Percentiles rank a stretch among this genome's conserved stretches.
phyloP scores from a whole-genome alignment of 2,888 invertebrate genomes.

The Thera britannica region DNA sequence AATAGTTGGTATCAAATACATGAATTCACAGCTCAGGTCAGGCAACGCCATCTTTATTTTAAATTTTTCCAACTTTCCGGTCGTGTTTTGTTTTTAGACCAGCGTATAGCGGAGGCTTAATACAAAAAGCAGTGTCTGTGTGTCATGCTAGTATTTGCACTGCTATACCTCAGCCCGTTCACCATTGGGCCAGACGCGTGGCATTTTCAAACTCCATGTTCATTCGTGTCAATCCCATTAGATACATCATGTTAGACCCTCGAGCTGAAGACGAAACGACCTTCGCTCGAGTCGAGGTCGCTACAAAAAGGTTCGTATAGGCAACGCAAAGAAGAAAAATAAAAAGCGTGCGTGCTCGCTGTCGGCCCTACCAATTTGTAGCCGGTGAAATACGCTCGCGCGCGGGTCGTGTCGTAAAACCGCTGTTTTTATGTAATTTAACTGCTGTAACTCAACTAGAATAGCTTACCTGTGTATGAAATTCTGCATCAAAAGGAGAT shows the following conservation, averaged over 20 bases:
- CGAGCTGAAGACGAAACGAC: slow-evolving; percentile 41
- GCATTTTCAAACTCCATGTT: background rate
- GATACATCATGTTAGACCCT: slow-evolving; percentile 19
- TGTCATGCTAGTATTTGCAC: too few relatives aligned
- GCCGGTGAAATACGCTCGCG: slow-evolving; percentile 51
- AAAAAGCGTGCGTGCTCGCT: slow-evolving; percentile 58
- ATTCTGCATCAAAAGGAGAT: too few relatives aligned
- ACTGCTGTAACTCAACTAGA: background rate
- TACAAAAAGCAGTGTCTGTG: too few relatives aligned
- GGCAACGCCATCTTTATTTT: too few relatives aligned
- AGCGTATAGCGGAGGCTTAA: too few relatives aligned
- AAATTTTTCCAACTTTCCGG: too few relatives aligned
- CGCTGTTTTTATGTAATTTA: slow-evolving; percentile 12
- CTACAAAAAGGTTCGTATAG: slow-evolving; percentile 56
- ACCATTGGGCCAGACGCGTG: background rate
- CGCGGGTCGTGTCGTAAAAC: slow-evolving; percentile 24
- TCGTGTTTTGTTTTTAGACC: too few relatives aligned
- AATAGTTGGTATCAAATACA: too few relatives aligned
- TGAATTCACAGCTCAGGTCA: too few relatives aligned
- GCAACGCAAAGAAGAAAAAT: slow-evolving; percentile 47
- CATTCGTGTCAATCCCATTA: slow-evolving; percentile 10
- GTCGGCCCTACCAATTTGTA: slow-evolving; percentile 72
- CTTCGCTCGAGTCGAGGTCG: slow-evolving; percentile 59
- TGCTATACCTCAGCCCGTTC: too few relatives aligned
- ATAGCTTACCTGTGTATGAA: too few relatives aligned